Evolutionary conservation across 2,797 vertebrate species (phyloP).

Genomic region (Myotis myotis): DNA sequence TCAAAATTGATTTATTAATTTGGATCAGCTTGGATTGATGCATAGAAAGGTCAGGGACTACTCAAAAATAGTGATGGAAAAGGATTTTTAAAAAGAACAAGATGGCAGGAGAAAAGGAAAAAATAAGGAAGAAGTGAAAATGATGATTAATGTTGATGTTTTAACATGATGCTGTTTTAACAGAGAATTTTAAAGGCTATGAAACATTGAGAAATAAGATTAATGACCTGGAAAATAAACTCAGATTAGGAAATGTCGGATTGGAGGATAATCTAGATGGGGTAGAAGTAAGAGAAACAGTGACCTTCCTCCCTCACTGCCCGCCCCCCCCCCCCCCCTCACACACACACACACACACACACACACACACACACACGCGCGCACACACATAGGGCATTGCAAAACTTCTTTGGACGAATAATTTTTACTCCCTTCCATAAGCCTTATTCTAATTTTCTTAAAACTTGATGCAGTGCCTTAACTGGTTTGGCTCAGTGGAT

Average conservation of each 20-base stretch:
- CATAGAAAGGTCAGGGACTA: slow-evolving; percentile 31
- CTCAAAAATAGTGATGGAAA: slow-evolving; percentile 49
- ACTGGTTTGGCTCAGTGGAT: too few relatives aligned
- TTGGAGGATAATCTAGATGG: slow-evolving; percentile 52
- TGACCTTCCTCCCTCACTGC: not conserved
- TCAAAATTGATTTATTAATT: slow-evolving; percentile 35
- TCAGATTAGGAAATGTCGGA: slow-evolving; percentile 73
- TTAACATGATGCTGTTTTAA: slow-evolving; percentile 30
- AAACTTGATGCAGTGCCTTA: not conserved
- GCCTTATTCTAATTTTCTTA: not conserved
- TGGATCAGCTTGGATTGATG: not conserved
- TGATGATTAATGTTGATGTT: slow-evolving; percentile 34
- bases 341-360: too few relatives aligned
- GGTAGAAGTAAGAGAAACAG: slow-evolving; percentile 22
- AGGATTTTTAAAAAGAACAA: not conserved
- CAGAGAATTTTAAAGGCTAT: slow-evolving; percentile 36
- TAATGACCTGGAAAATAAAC: slow-evolving; percentile 74
- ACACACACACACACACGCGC: not conserved
- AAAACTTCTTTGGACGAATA: slow-evolving; percentile 50
- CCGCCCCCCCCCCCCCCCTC: not conserved
- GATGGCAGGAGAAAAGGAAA: slow-evolving; percentile 14
- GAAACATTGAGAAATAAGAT: slow-evolving; percentile 71
- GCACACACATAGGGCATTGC: not conserved
- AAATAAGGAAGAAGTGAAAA: slow-evolving; percentile 32
- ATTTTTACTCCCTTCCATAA: slow-evolving; percentile 54